Evolutionary conservation across 1,140 invertebrate genomes (phyloP), one percentile per base, ranked within the genome.

Genomic region (Orchestia grillus): DNA sequence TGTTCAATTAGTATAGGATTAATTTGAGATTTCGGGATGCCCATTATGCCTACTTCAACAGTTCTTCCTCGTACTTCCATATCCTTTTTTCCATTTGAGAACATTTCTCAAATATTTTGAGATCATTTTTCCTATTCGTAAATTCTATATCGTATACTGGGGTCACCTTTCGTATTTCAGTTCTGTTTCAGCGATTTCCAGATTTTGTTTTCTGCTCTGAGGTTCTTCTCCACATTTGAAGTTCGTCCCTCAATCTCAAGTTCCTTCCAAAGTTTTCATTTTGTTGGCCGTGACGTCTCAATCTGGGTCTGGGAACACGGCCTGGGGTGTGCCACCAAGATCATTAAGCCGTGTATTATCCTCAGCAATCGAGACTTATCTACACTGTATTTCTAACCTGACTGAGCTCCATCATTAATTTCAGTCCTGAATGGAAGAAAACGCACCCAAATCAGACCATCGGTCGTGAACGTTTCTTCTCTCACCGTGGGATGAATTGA

Each of bases 321-420:
- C 0, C 92, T 94, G 11, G 92, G 44, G 92, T 47, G 44, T 94
- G 92, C 92, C 92, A 47, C 92, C 16, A n/a, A 44, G 92, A 94
- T 94, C 92, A 94, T 94, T 94, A 94, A 94, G 92, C 44, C 92
- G 43, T 94, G 92, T 47, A 94, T 94, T 94, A 94, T 94, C 92
- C 92, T 40, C 92, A 44, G 44, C 92, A 94, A 94, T 94, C 92
- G 92, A 94, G 43, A 42, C 92, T 94, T 94, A 94, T 94, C 92
- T 94, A 94, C 92, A 94, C 92, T 44, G 92, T 94, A 94, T 94
- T 94, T 94, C 44, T 42, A 94, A 94, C 43, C 92, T 94, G 92
- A 94, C 92, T 42, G 92, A 40, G 92, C 92, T 47, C 92, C 40
- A 94, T 94, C 92, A 94, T 94, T 94, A 94, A 94, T 94, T 94